phyloP scores from a whole-genome alignment of 2,113 vertebrate genomes.

The Brachypteracias leptosomus region DNA sequence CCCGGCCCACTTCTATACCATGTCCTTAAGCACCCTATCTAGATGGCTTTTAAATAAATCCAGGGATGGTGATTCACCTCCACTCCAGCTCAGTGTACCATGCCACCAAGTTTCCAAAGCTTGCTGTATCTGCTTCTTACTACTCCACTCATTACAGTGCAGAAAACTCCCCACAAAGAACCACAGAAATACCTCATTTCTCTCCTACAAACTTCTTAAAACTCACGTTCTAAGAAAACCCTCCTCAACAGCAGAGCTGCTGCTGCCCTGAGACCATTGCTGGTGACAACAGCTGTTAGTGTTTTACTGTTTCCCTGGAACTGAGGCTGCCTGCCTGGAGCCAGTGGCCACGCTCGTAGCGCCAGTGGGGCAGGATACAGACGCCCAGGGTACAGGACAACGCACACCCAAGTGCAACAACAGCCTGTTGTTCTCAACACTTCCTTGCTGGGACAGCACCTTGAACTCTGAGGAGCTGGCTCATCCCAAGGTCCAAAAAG shows the following conservation, averaged over 20 bases:
- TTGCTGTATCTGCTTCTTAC: not conserved
- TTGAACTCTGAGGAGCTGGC: not conserved
- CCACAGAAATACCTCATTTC: not conserved
- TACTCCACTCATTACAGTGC: fast-evolving
- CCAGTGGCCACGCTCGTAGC: fast-evolving
- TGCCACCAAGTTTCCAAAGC: not conserved
- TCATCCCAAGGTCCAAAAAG: not conserved
- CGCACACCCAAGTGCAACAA: not conserved
- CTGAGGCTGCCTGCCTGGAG: not conserved
- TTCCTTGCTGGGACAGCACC: constrained; percentile 2
- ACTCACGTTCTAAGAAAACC: fast-evolving
- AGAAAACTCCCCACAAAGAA: not conserved
- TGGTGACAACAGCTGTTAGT: not conserved
- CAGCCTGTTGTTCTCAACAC: constrained; percentile 15
- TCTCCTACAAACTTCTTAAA: not conserved
- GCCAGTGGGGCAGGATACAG: not conserved
- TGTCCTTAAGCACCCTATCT: no score
- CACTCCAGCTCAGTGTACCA: not conserved
- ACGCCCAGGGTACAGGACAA: not conserved
- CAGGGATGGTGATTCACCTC: no score
- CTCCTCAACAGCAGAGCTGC: not conserved
- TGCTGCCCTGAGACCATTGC: not conserved
- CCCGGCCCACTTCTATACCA: no score
- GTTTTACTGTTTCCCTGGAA: not conserved
- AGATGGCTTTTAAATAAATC: no score